Evolutionary conservation across 2,113 vertebrate species (phyloP).

Genomic region (Toxotes jaculatrix): DNA sequence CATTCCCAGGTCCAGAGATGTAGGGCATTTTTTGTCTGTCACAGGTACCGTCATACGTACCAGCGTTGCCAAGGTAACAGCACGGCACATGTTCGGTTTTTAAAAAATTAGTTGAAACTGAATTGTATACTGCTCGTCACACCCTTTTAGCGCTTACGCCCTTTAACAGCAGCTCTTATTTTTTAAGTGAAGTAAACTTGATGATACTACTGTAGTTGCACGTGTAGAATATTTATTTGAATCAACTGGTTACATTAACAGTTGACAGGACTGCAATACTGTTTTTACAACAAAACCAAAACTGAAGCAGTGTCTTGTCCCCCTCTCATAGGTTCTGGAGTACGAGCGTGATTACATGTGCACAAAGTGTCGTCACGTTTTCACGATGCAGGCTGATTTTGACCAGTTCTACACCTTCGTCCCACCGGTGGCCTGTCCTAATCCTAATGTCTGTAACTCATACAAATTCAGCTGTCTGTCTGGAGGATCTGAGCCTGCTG

Average conservation of each 20-base stretch:
- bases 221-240: not conserved
- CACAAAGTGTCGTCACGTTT: constrained; percentile 90
- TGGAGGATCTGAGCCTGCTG: constrained; percentile 82
- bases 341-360: constrained; percentile 95
- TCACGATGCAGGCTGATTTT: constrained; percentile 88
- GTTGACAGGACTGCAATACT: too few species aligned
- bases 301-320: not conserved
- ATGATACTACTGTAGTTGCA: not conserved
- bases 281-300: too few species aligned
- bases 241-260: too few species aligned
- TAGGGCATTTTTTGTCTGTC: constrained; percentile 94
- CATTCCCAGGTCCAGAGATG: constrained; percentile 92
- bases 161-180: not conserved
- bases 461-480: constrained; percentile 91
- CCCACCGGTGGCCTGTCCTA: constrained; percentile 86
- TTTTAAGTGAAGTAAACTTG: not conserved
- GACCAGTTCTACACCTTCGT: constrained; percentile 90
- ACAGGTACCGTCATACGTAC: constrained; percentile 95
- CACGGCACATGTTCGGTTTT: not conserved
- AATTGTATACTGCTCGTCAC: not conserved
- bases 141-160: not conserved
- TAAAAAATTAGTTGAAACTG: not conserved
- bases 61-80: constrained; percentile 86
- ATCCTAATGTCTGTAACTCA: constrained; percentile 88
- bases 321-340: constrained; percentile 86